These are phyloP conservation scores for Pogonognathellus flavescens DNA, from an alignment of 1,140 invertebrate species.

Conservation along the genomic window DNA sequence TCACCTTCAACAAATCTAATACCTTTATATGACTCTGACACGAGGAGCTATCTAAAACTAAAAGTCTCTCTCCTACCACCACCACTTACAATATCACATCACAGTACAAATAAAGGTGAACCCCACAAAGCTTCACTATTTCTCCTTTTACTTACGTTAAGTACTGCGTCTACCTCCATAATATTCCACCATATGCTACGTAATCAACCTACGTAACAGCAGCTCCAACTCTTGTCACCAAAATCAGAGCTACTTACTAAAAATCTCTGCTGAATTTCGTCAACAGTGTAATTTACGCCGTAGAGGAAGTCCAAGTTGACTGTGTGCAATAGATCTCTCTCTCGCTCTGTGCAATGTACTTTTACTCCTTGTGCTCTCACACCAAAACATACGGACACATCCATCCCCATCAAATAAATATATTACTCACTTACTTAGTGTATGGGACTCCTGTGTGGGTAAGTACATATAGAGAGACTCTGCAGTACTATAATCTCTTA, in stretches of 20 bases:
- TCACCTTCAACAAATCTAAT: conserved; percentile 59
- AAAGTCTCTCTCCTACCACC: not conserved
- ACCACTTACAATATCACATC: conserved; percentile 8
- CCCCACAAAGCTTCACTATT: conserved; percentile 13
- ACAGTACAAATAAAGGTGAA: conserved; percentile 36
- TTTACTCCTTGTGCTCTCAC: no score
- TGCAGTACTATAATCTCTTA: no score
- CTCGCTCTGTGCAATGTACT: no score
- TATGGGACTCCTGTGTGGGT: no score
- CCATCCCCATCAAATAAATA: no score
- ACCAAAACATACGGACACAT: no score
- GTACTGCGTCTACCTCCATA: not conserved
- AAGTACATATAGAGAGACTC: no score
- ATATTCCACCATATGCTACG: not conserved
- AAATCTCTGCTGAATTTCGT: no score
- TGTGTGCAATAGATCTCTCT: no score
- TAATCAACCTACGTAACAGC: not conserved
- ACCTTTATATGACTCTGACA: conserved; percentile 60
- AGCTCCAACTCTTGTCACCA: not conserved
- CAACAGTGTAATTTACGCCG: no score
- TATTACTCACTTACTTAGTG: no score
- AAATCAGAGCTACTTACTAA: not conserved
- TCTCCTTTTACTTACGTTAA: not conserved
- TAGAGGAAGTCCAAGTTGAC: no score
- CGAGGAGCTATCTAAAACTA: conserved; percentile 44